Conservation (phyloP, 2,888 invertebrate species). For the Yponomeuta evonymella region DNA sequence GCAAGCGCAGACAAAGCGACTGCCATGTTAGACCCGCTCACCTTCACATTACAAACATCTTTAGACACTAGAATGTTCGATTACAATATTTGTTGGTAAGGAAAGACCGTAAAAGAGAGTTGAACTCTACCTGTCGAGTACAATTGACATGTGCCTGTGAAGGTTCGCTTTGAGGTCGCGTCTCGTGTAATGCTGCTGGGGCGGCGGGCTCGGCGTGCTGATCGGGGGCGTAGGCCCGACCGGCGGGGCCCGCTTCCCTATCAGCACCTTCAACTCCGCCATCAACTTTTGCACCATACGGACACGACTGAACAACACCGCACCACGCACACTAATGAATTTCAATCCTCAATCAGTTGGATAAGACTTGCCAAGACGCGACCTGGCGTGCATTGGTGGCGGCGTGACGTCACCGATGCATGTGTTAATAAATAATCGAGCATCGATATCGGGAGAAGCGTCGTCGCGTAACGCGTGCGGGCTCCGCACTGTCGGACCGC, state of each 20-base stretch:
- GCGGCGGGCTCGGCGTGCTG: conserved; percentile 37
- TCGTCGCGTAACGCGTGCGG: conserved; percentile 66
- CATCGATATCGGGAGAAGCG: conserved; percentile 63
- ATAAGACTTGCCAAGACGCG: conserved; percentile 62
- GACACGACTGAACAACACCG: conserved; percentile 59
- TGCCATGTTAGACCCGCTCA: too few relatives aligned
- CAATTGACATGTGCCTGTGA: conserved; percentile 73
- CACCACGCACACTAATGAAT: conserved; percentile 58
- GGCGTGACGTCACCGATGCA: conserved; percentile 58
- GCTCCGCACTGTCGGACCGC: conserved; percentile 59
- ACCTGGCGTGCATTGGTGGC: conserved; percentile 54
- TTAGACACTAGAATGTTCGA: too few relatives aligned
- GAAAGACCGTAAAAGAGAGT: background rate
- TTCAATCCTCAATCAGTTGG: conserved; percentile 50
- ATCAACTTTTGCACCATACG: conserved; percentile 72
- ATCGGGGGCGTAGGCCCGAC: conserved; percentile 41
- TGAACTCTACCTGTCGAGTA: conserved; percentile 68
- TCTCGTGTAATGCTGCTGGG: conserved; percentile 61
- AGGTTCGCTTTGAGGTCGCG: conserved; percentile 71
- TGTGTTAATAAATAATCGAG: conserved; percentile 49
- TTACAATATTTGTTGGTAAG: too few relatives aligned
- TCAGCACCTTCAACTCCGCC: conserved; percentile 73
- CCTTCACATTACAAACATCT: too few relatives aligned
- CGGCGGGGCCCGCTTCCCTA: conserved; percentile 66
- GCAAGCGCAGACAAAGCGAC: too few relatives aligned